Evolutionary conservation across 1,140 invertebrate species (phyloP).

Genomic region (Ceratina calcarata): DNA sequence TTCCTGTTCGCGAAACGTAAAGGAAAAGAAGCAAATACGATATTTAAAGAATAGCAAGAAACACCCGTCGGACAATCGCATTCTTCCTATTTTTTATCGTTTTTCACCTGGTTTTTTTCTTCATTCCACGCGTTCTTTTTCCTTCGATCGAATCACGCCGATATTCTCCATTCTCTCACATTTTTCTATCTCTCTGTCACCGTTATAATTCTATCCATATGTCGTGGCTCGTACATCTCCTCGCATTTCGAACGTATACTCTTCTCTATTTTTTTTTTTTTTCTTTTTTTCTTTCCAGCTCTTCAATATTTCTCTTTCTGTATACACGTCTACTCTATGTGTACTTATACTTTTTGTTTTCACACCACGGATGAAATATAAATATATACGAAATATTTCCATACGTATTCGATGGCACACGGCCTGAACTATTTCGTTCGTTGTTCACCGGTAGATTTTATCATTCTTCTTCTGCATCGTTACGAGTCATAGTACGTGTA

Average conservation of each 20-base stretch:
- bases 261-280: conserved; percentile 22
- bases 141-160: conserved; percentile 39
- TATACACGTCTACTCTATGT: conserved; percentile 29
- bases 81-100: conserved; percentile 10
- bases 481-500: conserved; percentile 51
- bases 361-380: conserved; percentile 26
- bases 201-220: conserved; percentile 43
- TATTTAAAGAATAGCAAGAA: not conserved
- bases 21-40: conserved; percentile 1
- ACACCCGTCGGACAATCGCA: not conserved
- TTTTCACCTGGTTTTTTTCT: conserved; percentile 47
- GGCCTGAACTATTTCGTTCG: conserved; percentile 52
- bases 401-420: conserved; percentile 50
- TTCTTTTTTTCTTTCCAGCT: conserved; percentile 1
- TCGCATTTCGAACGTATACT: conserved; percentile 36
- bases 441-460: conserved; percentile 49
- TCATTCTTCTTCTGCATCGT: conserved; percentile 61
- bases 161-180: conserved; percentile 4
- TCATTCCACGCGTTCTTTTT: conserved; percentile 31
- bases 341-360: conserved; percentile 40
- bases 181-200: conserved; percentile 48
- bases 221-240: conserved; percentile 45
- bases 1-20: not conserved
- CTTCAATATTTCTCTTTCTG: conserved; percentile 17
- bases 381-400: conserved; percentile 15